A percentile compares a stretch with the other conserved stretches of the same genome.
Conservation (phyloP, 2,113 vertebrate species). For the Carassius carassius region DNA sequence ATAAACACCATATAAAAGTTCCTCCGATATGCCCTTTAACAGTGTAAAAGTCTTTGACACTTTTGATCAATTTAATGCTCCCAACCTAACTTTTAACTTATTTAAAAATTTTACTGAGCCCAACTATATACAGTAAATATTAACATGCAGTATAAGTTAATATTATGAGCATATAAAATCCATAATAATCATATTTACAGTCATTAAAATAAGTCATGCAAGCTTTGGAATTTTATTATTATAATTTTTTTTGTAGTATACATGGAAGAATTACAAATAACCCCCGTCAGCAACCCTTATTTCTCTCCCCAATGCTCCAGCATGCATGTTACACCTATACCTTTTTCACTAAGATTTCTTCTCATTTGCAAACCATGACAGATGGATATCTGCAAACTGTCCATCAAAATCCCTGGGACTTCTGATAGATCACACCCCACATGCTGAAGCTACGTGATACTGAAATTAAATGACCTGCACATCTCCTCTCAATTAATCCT, state of each 20-base stretch:
- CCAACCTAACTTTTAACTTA: no score
- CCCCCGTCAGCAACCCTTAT: background rate
- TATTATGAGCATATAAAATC: no score
- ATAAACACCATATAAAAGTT: no score
- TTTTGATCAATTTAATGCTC: no score
- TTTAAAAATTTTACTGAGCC: no score
- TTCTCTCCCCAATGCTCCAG: background rate
- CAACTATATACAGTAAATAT: no score
- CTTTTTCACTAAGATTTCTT: slow-evolving; percentile 19
- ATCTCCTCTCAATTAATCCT: slow-evolving; percentile 41
- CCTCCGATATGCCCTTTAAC: no score
- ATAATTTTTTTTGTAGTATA: background rate
- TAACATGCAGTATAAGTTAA: no score
- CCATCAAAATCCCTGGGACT: slow-evolving; percentile 32
- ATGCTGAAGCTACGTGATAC: slow-evolving; percentile 25
- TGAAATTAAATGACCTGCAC: slow-evolving; percentile 44
- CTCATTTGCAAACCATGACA: slow-evolving; percentile 28
- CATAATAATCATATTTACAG: no score
- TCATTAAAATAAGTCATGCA: background rate
- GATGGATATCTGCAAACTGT: slow-evolving; percentile 41
- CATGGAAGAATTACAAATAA: background rate
- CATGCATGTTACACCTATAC: slow-evolving; percentile 4
- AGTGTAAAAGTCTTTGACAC: no score
- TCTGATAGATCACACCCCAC: slow-evolving; percentile 39
- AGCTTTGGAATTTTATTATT: background rate